These are phyloP conservation scores for Loriculus beryllinus DNA, from an alignment of 2,797 vertebrate species.

Conservation along the genomic window DNA sequence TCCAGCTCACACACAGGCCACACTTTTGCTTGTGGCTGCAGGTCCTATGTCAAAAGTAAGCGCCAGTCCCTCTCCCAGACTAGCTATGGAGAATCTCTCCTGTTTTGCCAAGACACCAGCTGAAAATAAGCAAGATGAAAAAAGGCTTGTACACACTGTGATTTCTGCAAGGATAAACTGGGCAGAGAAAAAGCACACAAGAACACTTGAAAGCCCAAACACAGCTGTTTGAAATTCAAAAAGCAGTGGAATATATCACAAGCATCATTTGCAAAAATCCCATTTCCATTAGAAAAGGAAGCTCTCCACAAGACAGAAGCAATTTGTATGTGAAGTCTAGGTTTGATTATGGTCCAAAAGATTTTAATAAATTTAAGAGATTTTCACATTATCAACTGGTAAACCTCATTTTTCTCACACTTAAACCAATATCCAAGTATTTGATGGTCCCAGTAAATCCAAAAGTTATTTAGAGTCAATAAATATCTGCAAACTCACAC, in stretches of 20 bases:
- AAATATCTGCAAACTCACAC: not conserved
- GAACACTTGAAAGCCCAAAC: not conserved
- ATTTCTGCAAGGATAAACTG: not conserved
- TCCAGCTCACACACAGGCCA: not conserved
- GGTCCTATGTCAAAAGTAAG: not conserved
- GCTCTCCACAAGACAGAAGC: not conserved
- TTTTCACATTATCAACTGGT: not conserved
- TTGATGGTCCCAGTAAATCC: not conserved
- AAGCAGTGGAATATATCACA: not conserved
- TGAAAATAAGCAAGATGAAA: not conserved
- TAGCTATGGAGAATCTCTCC: not conserved
- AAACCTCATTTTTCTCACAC: not conserved
- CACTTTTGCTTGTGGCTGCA: not conserved
- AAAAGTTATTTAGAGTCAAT: not conserved
- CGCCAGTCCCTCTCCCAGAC: accelerated
- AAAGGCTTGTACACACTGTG: not conserved
- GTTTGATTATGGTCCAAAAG: not conserved
- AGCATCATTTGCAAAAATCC: not conserved
- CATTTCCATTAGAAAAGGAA: not conserved
- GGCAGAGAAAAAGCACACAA: not conserved
- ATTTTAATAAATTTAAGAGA: not conserved
- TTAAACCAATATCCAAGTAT: not conserved
- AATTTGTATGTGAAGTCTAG: not conserved
- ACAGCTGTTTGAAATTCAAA: not conserved
- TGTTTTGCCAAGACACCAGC: not conserved